Evolutionary conservation across 2,888 invertebrate species (phyloP), one percentile per base, ranked within the genome.

Genomic region (Panorpa germanica): DNA sequence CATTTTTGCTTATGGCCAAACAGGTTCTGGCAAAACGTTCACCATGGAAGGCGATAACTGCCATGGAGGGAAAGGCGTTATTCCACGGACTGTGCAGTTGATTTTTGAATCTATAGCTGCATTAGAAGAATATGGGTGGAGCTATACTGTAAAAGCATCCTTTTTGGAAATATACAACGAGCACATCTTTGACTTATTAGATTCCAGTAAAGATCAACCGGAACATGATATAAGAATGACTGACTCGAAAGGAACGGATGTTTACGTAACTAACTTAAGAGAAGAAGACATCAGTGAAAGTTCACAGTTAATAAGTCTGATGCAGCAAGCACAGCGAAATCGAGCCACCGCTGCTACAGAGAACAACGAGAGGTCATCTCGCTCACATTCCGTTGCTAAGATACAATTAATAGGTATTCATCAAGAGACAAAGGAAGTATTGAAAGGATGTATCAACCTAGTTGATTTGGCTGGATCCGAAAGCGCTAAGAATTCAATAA

Each of bases 1-100:
- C 50, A 77, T 88, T 25, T 85, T 86, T 59, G 86, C 86, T 7
- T 88, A 88, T 48, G 86, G 86, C 0, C 86, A 86, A 56, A 86
- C 86, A 2, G 83, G 86, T 8, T 82, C 83, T 30, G 86, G 86
- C 1, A 86, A 86, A 55, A 86, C 86, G 0, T 81, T 71, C 44
- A 86, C 86, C 0, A 86, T 88, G 86, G 83, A 83, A 57, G 86
- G 86, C 17, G 58, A 59, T 10, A 55, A 61, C 38, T 56, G 67
- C 45, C n/a, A n/a, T n/a, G n/a, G n/a, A n/a, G n/a, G n/a, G n/a
- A n/a, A n/a, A n/a, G 86, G 88, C 7, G 81, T 88, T 51, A 85
- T 88, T 41, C 83, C 86, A 1, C 58, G 83, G 36, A 75, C 85
- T 2, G 75, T 83, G n/a, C 63, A 70, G 40, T 65, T 76, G 48